These are phyloP conservation scores for Myopa tessellatipennis DNA, from an alignment of 2,888 invertebrate species.

Conservation along the genomic window DNA sequence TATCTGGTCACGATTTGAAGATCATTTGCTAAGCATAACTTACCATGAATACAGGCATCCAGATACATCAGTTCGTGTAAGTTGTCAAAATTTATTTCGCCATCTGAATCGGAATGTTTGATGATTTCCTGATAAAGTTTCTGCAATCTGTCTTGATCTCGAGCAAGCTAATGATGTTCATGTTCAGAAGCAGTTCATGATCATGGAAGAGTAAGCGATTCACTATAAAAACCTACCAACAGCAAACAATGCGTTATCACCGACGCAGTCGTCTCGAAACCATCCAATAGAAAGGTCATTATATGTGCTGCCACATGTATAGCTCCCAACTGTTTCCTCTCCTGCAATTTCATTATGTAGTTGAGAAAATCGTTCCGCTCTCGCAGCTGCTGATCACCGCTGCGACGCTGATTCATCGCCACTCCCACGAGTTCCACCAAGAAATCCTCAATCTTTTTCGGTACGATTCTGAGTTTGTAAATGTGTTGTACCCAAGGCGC, in stretches of 20 bases:
- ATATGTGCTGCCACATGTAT: constrained; percentile 56
- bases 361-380: constrained; percentile 63
- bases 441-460: constrained; percentile 72
- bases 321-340: constrained; percentile 55
- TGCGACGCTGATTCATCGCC: constrained; percentile 55
- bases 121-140: constrained; percentile 57
- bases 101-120: constrained; percentile 45
- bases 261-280: constrained; percentile 63
- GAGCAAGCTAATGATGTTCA: constrained; percentile 51
- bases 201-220: background rate
- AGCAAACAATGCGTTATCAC: constrained; percentile 57
- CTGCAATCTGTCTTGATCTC: constrained; percentile 54
- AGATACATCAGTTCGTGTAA: constrained; percentile 59
- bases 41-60: constrained; percentile 64
- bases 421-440: constrained; percentile 56
- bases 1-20: no score
- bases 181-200: background rate
- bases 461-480: constrained; percentile 55
- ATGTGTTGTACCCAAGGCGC: constrained; percentile 55
- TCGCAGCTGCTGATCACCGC: constrained; percentile 43
- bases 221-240: constrained; percentile 47
- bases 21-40: background rate
- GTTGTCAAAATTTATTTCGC: constrained; percentile 57
- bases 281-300: constrained; percentile 65
- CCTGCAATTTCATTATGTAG: constrained; percentile 59